phyloP scores from a whole-genome alignment of 2,113 vertebrate species.

The Benitochromis conjunctus region DNA sequence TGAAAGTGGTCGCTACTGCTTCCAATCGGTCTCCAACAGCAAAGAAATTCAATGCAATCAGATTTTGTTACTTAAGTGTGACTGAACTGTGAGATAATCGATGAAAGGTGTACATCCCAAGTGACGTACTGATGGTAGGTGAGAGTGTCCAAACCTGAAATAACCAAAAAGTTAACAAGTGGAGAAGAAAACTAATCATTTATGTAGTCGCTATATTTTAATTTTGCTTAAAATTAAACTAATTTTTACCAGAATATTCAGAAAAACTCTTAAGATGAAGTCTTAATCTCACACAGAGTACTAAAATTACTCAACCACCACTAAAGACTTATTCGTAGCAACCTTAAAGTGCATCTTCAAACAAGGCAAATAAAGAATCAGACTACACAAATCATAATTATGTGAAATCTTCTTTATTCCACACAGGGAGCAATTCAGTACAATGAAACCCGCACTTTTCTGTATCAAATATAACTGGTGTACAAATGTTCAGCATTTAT shows the following conservation, averaged over 20 bases:
- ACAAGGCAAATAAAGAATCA: neutral
- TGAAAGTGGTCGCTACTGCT: neutral
- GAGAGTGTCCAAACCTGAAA: neutral
- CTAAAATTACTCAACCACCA: neutral
- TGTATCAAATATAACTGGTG: constrained; percentile 39
- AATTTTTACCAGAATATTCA: neutral
- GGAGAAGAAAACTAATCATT: neutral
- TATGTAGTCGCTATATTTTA: neutral
- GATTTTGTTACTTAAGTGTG: neutral
- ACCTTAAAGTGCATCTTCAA: neutral
- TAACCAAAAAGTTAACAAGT: neutral
- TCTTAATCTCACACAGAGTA: neutral
- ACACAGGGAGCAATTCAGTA: neutral
- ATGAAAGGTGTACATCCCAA: neutral
- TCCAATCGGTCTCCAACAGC: neutral
- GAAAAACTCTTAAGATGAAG: neutral
- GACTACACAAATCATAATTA: neutral
- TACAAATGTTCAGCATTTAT: constrained; percentile 45
- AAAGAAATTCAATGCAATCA: neutral
- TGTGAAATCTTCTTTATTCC: constrained; percentile 55
- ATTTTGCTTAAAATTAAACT: neutral
- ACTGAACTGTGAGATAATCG: neutral
- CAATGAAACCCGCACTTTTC: constrained; percentile 16
- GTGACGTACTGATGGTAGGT: neutral
- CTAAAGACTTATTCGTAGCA: neutral